Percentiles rank a stretch among this genome's conserved stretches.
These are phyloP conservation scores for Metopia argyrocephala DNA, from an alignment of 2,888 invertebrate genomes.

Conservation along the genomic window DNA sequence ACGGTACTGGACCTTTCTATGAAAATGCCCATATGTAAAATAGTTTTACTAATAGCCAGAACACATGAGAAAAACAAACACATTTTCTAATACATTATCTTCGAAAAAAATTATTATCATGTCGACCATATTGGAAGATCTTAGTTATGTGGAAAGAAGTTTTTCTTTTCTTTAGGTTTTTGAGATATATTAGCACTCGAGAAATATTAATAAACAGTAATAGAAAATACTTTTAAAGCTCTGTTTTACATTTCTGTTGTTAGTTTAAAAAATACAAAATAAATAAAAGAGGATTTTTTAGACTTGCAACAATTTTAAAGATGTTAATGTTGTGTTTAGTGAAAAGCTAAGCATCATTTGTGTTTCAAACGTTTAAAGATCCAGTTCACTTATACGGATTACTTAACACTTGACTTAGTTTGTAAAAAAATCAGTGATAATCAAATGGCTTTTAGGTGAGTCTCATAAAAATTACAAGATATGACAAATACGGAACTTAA, in stretches of 20 bases:
- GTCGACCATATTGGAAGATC: no score
- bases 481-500: neutral
- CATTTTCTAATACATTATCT: no score
- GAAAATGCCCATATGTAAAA: no score
- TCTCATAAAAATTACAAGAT: neutral
- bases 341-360: constrained; percentile 58
- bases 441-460: constrained; percentile 58
- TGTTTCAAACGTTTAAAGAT: constrained; percentile 60
- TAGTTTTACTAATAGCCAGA: no score
- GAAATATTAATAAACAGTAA: neutral
- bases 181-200: no score
- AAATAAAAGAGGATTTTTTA: constrained; percentile 36
- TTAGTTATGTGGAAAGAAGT: no score
- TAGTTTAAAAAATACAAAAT: neutral
- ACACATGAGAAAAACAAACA: no score
- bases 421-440: neutral
- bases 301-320: constrained; percentile 45
- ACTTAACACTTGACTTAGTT: constrained; percentile 2
- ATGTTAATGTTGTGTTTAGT: constrained; percentile 35
- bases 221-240: constrained; percentile 24
- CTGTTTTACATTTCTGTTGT: constrained; percentile 1
- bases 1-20: no score
- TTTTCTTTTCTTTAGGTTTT: no score
- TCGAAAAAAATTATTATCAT: no score
- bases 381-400: constrained; percentile 53